Percentiles rank a stretch among this genome's conserved stretches.
Evolutionary conservation across 2,113 vertebrate genomes (phyloP).

Genomic region (Dermatemys mawii): DNA sequence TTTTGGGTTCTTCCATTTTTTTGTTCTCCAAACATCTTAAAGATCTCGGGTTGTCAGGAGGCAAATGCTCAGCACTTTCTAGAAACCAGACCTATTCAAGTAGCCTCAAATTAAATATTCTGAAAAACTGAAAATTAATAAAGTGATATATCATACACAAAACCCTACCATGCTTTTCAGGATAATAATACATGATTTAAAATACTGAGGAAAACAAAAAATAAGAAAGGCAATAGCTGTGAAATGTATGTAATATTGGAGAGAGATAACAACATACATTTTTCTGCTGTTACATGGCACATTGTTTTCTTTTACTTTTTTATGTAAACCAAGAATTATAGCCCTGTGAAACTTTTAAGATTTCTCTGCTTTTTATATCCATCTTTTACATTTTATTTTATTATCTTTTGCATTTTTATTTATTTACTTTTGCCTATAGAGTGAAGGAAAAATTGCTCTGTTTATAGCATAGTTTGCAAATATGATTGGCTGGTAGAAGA

Average conservation of each 20-base stretch:
- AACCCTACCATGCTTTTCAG: background rate
- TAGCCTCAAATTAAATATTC: background rate
- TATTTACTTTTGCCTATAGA: conserved; percentile 1
- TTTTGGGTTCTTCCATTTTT: background rate
- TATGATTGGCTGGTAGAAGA: conserved; percentile 10
- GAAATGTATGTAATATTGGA: background rate
- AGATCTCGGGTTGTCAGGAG: background rate
- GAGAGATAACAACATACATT: background rate
- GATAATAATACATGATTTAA: background rate
- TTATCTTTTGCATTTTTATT: background rate
- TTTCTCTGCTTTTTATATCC: background rate
- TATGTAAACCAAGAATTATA: background rate
- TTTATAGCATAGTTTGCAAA: conserved; percentile 33
- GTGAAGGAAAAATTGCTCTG: conserved; percentile 7
- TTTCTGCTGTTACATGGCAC: background rate
- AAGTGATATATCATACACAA: background rate
- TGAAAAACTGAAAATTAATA: background rate
- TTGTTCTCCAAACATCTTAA: background rate
- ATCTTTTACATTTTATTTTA: background rate
- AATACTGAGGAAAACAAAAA: background rate
- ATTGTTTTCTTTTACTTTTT: background rate
- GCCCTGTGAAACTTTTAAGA: background rate
- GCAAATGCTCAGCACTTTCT: background rate
- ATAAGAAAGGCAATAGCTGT: background rate
- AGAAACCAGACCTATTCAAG: background rate